These are phyloP conservation scores for Decapterus maruadsi DNA, from an alignment of 2,797 vertebrate species.

Conservation along the genomic window DNA sequence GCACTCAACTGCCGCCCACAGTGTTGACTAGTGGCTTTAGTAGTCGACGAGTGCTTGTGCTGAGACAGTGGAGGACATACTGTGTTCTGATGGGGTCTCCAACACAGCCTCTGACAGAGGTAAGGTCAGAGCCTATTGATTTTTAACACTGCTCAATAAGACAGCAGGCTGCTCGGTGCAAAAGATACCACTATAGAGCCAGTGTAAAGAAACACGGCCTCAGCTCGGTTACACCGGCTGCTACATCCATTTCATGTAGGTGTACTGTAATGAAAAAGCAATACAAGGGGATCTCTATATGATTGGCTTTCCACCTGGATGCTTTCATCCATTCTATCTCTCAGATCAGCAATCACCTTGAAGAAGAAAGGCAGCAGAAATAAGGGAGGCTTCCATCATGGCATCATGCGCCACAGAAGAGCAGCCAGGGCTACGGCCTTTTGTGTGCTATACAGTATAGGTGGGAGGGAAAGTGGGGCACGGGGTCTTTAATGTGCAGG, in stretches of 20 bases:
- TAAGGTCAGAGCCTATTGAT: slow-evolving; percentile 86
- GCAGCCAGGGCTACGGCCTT: slow-evolving; percentile 43
- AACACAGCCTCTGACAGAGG: slow-evolving; percentile 72
- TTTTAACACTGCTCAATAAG: slow-evolving; percentile 73
- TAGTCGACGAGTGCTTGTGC: slow-evolving; percentile 35
- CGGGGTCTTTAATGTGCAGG: slow-evolving; percentile 90
- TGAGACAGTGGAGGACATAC: slow-evolving; percentile 59
- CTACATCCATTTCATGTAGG: slow-evolving; percentile 74
- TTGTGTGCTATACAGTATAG: slow-evolving; percentile 47
- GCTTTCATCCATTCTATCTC: slow-evolving; percentile 78
- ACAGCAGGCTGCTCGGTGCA: slow-evolving; percentile 54
- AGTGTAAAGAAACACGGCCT: slow-evolving; percentile 59
- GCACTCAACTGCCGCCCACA: slow-evolving; percentile 22
- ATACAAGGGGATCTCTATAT: slow-evolving; percentile 67
- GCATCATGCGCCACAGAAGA: slow-evolving; percentile 24
- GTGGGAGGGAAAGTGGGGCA: slow-evolving; percentile 82
- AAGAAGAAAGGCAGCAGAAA: slow-evolving; percentile 67
- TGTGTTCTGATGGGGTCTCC: slow-evolving; percentile 76
- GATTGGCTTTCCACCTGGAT: slow-evolving; percentile 79
- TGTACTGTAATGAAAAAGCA: slow-evolving; percentile 73
- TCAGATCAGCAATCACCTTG: slow-evolving; percentile 77
- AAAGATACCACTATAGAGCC: slow-evolving; percentile 55
- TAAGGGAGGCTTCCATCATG: slow-evolving; percentile 45
- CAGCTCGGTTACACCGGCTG: slow-evolving; percentile 59
- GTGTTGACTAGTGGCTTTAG: slow-evolving; percentile 47